Evolutionary conservation across 2,113 vertebrate genomes (phyloP), one percentile per base, ranked within the genome.

Genomic region (Xenopus laevis): DNA sequence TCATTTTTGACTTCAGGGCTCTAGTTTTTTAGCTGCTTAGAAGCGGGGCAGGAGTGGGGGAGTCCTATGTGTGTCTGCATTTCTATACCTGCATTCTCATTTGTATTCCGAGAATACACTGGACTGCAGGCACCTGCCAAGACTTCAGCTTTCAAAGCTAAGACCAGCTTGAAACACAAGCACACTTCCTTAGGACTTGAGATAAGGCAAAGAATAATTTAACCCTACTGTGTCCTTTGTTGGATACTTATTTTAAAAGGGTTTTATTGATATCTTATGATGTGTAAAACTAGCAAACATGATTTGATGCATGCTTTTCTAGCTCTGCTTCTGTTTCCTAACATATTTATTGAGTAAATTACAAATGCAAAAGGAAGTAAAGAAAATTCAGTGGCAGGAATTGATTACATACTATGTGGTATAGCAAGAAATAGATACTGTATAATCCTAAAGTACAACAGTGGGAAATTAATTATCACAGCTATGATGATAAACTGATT

Each of bases 51-150:
- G 27, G 10, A 61, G 12, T 60, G 15, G n/a, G 12, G 45, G 20
- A 61, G 55, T 27, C 30, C 30, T 50, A 40, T 68, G 17, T 40
- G 45, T 67, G 53, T 61, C 64, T 65, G 17, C 10, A n/a, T 52
- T 47, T 18, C 33, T 68, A 27, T 27, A 62, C 72, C 65, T 75
- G 58, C 46, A 68, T 62, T 21, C 72, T 75, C 57, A 75, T 75
- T 75, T 75, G 72, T 75, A 75, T 75, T 68, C 72, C 12, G 33
- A 17, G 21, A 33, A n/a, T 67, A 75, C 45, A 44, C 45, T 8
- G 46, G 65, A 45, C 72, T 75, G 66, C 72, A 61, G 33, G 74
- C 59, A 64, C 47, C 67, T 70, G 72, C 72, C 72, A 75, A 53
- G 72, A 67, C 16, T 75, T 75, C 44, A 68, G 46, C 27, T 61